These are phyloP conservation scores for Sebastes fasciatus DNA, from an alignment of 2,113 vertebrate species.

Conservation along the genomic window DNA sequence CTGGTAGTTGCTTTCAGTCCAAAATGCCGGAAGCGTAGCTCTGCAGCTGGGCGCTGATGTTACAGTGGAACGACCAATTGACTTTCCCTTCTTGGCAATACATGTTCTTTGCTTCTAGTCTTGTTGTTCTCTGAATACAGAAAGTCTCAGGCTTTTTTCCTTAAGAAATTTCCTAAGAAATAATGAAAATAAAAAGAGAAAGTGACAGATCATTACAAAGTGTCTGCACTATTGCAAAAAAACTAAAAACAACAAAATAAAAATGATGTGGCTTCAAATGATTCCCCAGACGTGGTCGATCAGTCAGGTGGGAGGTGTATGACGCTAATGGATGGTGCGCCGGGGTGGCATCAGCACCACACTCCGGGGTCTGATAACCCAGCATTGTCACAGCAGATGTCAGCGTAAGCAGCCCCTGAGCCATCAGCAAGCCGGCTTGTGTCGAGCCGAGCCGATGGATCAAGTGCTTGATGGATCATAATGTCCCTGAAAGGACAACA, in stretches of 20 bases:
- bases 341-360: slow-evolving; percentile 29
- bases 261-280: slow-evolving; percentile 3
- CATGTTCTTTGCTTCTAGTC: too few species aligned
- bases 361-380: slow-evolving; percentile 32
- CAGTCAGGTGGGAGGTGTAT: slow-evolving; percentile 30
- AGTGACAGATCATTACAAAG: neutral
- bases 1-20: too few species aligned
- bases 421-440: slow-evolving; percentile 26
- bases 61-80: too few species aligned
- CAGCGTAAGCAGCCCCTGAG: slow-evolving; percentile 41
- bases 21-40: too few species aligned
- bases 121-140: too few species aligned
- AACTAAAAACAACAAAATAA: neutral
- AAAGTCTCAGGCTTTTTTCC: too few species aligned
- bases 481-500: slow-evolving; percentile 64
- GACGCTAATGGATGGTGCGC: slow-evolving; percentile 48
- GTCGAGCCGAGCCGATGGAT: slow-evolving; percentile 51
- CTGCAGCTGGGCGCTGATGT: too few species aligned
- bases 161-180: too few species aligned
- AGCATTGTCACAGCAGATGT: slow-evolving; percentile 58
- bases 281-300: neutral
- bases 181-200: neutral
- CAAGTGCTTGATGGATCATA: slow-evolving; percentile 67
- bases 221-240: too few species aligned
- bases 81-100: too few species aligned